A percentile compares a stretch with the other conserved stretches of the same genome.
phyloP scores from a whole-genome alignment of 2,797 vertebrate genomes.

The Neosilurus hyrtlii region DNA sequence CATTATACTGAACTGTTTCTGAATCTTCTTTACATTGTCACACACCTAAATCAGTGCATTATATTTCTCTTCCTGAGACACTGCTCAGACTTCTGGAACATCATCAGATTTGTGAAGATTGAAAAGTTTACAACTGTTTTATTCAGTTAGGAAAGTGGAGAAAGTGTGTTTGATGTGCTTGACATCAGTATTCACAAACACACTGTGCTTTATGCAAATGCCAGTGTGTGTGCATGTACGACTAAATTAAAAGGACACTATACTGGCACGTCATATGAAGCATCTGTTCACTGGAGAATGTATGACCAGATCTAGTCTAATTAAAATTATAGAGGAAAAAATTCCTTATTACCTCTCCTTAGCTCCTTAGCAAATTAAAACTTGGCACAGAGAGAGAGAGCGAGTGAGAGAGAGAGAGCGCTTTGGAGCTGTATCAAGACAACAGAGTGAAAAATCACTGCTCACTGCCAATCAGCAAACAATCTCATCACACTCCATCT shows the following conservation, averaged over 20 bases:
- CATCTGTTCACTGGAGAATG: conserved; percentile 43
- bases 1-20: too few species aligned
- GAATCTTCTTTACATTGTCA: neutral
- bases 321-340: conserved; percentile 30
- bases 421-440: conserved; percentile 22
- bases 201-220: conserved; percentile 22
- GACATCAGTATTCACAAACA: conserved; percentile 17
- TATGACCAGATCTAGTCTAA: conserved; percentile 37
- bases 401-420: neutral
- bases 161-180: neutral
- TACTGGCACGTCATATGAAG: conserved; percentile 37
- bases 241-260: conserved; percentile 40
- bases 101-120: neutral
- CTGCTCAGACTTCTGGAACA: neutral
- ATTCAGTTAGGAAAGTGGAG: neutral
- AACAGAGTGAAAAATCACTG: conserved; percentile 24
- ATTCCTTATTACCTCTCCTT: conserved; percentile 28
- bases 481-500: conserved; percentile 26
- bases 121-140: neutral
- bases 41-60: neutral
- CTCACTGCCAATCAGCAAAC: conserved; percentile 29
- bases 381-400: conserved; percentile 20
- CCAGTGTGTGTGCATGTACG: conserved; percentile 24
- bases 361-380: conserved; percentile 41
- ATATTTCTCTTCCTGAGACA: neutral